Conservation (phyloP, 2,888 invertebrate genomes). For the Xylota sylvarum region DNA sequence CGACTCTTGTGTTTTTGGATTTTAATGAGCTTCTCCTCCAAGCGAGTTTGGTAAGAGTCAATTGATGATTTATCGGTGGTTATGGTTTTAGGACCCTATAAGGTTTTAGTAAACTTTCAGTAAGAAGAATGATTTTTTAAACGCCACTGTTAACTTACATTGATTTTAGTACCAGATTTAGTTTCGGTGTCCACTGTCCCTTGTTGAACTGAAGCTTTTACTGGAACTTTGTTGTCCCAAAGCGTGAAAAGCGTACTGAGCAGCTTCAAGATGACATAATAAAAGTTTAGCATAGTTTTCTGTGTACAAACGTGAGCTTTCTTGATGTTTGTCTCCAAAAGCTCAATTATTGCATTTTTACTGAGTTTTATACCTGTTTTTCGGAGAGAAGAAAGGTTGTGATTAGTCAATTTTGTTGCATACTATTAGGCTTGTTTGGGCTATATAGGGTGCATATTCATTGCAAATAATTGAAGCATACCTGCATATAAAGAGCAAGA, state of each 20-base stretch:
- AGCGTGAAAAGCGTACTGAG: conserved; percentile 73
- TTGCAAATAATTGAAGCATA: too few species aligned
- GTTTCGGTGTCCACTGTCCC: conserved; percentile 49
- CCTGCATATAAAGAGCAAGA: too few species aligned
- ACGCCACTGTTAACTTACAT: conserved; percentile 54
- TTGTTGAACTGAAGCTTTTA: conserved; percentile 34
- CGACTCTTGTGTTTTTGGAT: conserved; percentile 68
- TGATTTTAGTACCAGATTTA: conserved; percentile 43
- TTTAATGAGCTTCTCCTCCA: conserved; percentile 46
- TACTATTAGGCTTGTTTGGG: not conserved
- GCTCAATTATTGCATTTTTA: conserved; percentile 70
- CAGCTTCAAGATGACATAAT: conserved; percentile 68
- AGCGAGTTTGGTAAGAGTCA: conserved; percentile 60
- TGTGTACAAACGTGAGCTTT: conserved; percentile 73
- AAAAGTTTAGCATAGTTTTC: conserved; percentile 71
- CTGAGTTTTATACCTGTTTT: conserved; percentile 69
- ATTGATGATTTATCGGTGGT: conserved; percentile 31
- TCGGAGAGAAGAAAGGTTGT: not conserved
- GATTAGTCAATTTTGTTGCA: conserved; percentile 20
- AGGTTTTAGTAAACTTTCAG: not conserved
- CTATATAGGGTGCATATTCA: too few species aligned
- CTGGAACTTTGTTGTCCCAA: conserved; percentile 67
- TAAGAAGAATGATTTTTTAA: not conserved
- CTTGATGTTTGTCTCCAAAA: conserved; percentile 73
- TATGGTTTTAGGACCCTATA: conserved; percentile 22